Percentiles rank a stretch among this genome's conserved stretches.
Conservation (phyloP, 2,113 vertebrate species). For the Theropithecus gelada region DNA sequence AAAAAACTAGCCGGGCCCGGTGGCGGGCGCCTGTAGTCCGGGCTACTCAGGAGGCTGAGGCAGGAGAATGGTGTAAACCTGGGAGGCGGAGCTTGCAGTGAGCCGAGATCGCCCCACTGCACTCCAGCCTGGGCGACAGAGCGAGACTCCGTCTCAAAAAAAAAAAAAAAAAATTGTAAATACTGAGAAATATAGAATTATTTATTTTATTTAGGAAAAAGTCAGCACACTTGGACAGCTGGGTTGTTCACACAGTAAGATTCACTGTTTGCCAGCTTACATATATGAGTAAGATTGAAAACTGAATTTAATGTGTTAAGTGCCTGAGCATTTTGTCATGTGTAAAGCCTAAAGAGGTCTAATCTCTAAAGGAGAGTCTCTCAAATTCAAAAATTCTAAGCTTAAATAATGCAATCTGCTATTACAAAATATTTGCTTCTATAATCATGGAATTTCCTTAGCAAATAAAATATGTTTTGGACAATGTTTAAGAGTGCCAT, state of each 20-base stretch:
- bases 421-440: constrained; percentile 16
- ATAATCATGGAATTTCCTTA: not conserved
- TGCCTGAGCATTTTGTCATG: not conserved
- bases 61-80: too few relatives aligned
- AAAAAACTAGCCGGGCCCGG: too few relatives aligned
- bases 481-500: not conserved
- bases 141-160: too few relatives aligned
- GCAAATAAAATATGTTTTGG: not conserved
- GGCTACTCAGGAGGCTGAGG: too few relatives aligned
- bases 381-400: not conserved
- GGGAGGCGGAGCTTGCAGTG: too few relatives aligned
- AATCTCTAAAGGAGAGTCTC: not conserved
- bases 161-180: not conserved
- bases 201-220: constrained; percentile 26
- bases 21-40: too few relatives aligned
- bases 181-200: not conserved
- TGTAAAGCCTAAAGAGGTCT: not conserved
- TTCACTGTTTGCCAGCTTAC: not conserved
- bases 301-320: constrained; percentile 27
- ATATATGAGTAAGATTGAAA: not conserved
- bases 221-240: not conserved
- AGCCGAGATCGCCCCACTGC: too few relatives aligned
- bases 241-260: not conserved
- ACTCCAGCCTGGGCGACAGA: too few relatives aligned
- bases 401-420: not conserved